Evolutionary conservation across 2,888 invertebrate genomes (phyloP).

Genomic region (Synanthedon formicaeformis): DNA sequence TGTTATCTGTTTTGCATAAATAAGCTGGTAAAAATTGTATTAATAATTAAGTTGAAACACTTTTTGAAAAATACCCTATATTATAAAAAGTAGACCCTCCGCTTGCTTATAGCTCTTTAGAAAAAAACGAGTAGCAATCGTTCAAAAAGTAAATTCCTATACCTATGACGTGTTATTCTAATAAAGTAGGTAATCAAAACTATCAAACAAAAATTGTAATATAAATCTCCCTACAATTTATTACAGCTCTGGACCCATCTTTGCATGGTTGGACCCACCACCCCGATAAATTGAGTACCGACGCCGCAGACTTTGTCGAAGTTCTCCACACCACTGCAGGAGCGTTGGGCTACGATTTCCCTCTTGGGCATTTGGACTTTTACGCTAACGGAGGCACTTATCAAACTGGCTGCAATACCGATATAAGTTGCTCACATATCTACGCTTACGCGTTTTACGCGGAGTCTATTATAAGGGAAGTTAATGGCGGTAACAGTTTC

Average conservation of each 20-base stretch:
- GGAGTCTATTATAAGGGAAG: conserved; percentile 35
- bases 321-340: conserved; percentile 51
- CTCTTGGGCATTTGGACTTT: conserved; percentile 51
- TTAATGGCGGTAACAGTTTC: conserved; percentile 24
- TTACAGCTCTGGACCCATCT: conserved; percentile 54
- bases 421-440: conserved; percentile 34
- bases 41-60: no score
- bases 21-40: no score
- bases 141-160: no score
- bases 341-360: conserved; percentile 38
- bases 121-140: no score
- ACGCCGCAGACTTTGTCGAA: conserved; percentile 46
- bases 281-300: conserved; percentile 29
- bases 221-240: neutral
- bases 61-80: no score
- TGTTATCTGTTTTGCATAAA: no score
- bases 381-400: conserved; percentile 50
- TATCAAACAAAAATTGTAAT: neutral
- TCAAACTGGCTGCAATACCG: conserved; percentile 37
- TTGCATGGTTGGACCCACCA: conserved; percentile 52
- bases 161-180: no score
- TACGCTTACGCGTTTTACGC: conserved; percentile 40
- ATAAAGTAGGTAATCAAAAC: neutral
- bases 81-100: no score
- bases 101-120: no score